These are phyloP conservation scores for Papilio aristodemus DNA, from an alignment of 1,140 invertebrate species.

Conservation along the genomic window DNA sequence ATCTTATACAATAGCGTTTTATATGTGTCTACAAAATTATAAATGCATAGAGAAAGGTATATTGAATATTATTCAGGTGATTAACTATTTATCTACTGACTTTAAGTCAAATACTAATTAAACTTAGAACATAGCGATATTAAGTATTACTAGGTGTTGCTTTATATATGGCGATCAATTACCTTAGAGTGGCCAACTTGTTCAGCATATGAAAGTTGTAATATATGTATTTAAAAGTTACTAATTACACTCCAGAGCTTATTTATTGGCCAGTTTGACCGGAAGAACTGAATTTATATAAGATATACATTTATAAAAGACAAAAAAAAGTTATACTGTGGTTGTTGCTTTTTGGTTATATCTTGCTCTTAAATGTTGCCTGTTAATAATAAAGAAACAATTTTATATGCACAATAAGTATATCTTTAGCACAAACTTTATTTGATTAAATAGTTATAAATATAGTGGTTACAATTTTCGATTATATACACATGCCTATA, in stretches of 20 bases:
- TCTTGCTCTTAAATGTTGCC: slow-evolving; percentile 40
- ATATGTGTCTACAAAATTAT: slow-evolving; percentile 49
- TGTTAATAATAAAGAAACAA: slow-evolving; percentile 37
- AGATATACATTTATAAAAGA: slow-evolving; percentile 37
- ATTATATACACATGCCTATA: slow-evolving; percentile 2
- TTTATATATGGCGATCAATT: slow-evolving; percentile 31
- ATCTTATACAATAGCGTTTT: slow-evolving; percentile 45
- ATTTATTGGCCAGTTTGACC: slow-evolving; percentile 41
- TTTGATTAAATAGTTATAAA: slow-evolving; percentile 16
- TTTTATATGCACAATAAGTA: slow-evolving; percentile 48
- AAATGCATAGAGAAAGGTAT: slow-evolving; percentile 29
- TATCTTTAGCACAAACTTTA: slow-evolving; percentile 49
- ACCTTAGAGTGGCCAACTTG: slow-evolving; percentile 27
- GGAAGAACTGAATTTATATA: slow-evolving; percentile 48
- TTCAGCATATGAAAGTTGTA: slow-evolving; percentile 44
- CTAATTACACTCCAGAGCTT: slow-evolving; percentile 43
- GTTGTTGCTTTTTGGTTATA: slow-evolving; percentile 39
- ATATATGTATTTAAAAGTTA: slow-evolving; percentile 42
- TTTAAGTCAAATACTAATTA: slow-evolving; percentile 27
- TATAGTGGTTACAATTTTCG: slow-evolving; percentile 9
- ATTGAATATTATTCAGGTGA: slow-evolving; percentile 21
- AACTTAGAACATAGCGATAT: slow-evolving; percentile 31
- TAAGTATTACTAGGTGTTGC: slow-evolving; percentile 35
- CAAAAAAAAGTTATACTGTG: slow-evolving; percentile 37
- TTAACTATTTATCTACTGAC: slow-evolving; percentile 23